Percentiles rank a stretch among this genome's conserved stretches.
Evolutionary conservation across 2,888 invertebrate genomes (phyloP).

Genomic region (Xanthia togata): DNA sequence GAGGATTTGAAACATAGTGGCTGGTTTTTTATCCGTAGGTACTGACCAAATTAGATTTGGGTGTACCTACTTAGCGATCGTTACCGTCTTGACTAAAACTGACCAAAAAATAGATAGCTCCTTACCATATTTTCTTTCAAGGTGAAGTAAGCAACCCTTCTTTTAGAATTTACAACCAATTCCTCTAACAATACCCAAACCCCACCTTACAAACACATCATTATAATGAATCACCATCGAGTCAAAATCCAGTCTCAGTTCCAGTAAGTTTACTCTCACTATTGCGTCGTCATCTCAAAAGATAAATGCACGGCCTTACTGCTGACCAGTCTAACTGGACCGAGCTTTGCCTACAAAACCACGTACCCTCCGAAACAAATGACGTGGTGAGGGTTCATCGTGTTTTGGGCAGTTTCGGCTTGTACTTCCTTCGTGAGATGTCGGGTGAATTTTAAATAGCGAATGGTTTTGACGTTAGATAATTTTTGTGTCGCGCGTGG

Average conservation of each 20-base stretch:
- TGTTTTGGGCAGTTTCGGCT: constrained; percentile 32
- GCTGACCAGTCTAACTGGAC: constrained; percentile 65
- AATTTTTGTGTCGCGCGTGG: constrained; percentile 17
- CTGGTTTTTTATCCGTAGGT: neutral
- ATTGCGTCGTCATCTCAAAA: constrained; percentile 79
- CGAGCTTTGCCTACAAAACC: constrained; percentile 43
- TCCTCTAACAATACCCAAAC: neutral
- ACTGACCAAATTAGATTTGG: neutral
- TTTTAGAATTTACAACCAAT: neutral
- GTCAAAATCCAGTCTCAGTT: constrained; percentile 22
- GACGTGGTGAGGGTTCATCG: constrained; percentile 28
- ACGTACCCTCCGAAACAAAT: neutral
- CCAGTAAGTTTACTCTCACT: constrained; percentile 76
- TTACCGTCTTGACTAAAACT: neutral
- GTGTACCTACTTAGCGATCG: neutral
- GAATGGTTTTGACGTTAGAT: constrained; percentile 34
- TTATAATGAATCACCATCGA: constrained; percentile 40
- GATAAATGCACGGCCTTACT: constrained; percentile 77
- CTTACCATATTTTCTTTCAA: neutral
- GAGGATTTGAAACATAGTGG: neutral
- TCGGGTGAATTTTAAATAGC: constrained; percentile 51
- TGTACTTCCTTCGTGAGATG: constrained; percentile 46
- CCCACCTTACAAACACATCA: constrained; percentile 27
- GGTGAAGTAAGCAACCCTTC: neutral
- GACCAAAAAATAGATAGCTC: neutral